Conservation (phyloP, 2,888 invertebrate species). For the Lucinisca nassula region DNA sequence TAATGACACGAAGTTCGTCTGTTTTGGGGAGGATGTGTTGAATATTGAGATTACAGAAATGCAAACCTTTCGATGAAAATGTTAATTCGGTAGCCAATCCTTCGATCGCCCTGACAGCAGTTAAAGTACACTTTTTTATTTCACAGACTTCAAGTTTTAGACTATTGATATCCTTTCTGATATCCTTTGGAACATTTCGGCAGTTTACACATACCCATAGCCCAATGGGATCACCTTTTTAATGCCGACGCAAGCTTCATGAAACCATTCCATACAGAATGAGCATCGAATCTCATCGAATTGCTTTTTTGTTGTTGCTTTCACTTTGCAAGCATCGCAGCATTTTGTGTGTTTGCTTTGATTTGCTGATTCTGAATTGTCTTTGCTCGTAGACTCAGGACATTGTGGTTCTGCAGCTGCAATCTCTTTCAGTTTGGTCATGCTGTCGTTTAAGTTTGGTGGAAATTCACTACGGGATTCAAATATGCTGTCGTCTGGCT, state of each 20-base stretch:
- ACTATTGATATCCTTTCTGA: not conserved
- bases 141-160: not conserved
- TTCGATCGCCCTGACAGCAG: not conserved
- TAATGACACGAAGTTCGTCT: too few relatives aligned
- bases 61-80: too few relatives aligned
- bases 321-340: not conserved
- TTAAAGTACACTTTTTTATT: not conserved
- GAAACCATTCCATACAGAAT: not conserved
- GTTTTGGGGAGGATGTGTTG: too few relatives aligned
- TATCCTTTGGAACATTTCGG: not conserved
- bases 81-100: too few relatives aligned
- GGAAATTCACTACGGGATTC: too few relatives aligned
- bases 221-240: not conserved
- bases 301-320: not conserved
- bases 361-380: too few relatives aligned
- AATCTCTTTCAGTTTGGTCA: too few relatives aligned
- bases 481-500: too few relatives aligned
- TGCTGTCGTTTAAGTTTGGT: too few relatives aligned
- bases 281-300: not conserved
- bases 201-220: not conserved
- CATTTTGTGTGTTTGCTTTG: not conserved
- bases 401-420: too few relatives aligned
- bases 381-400: too few relatives aligned
- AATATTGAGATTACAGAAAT: too few relatives aligned
- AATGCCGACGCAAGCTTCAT: not conserved